Conservation (phyloP, 2,888 invertebrate species). For the Rhagonycha lutea region DNA sequence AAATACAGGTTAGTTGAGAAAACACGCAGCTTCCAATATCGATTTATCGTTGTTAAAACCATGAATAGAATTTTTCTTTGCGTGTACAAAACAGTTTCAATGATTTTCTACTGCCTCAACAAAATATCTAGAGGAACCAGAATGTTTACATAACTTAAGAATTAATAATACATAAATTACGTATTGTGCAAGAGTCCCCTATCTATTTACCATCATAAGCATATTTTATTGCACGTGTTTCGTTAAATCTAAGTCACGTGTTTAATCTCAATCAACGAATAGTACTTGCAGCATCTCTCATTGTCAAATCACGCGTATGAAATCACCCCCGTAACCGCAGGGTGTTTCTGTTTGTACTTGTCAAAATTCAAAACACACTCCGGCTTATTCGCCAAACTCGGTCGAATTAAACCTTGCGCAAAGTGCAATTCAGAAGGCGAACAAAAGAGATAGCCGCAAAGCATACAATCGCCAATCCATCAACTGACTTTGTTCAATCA, state of each 20-base stretch:
- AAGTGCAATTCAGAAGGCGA: conserved; percentile 23
- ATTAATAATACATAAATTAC: neutral
- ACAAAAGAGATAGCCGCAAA: conserved; percentile 11
- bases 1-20: conserved; percentile 20
- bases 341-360: neutral
- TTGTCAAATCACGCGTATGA: conserved; percentile 29
- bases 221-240: conserved; percentile 26
- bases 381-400: conserved; percentile 5
- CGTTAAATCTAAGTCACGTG: conserved; percentile 27
- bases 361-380: conserved; percentile 10
- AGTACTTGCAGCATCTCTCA: conserved; percentile 20
- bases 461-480: conserved; percentile 20
- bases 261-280: conserved; percentile 15
- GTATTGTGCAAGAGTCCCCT: neutral
- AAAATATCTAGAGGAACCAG: neutral
- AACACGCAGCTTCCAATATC: conserved; percentile 18
- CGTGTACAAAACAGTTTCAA: neutral
- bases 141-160: neutral
- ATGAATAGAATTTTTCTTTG: neutral
- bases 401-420: conserved; percentile 22
- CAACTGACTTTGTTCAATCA: conserved; percentile 21
- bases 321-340: conserved; percentile 29
- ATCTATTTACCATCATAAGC: conserved; percentile 10
- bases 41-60: neutral
- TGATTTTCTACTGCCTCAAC: neutral